Base-by-base conservation (phyloP, 2,797 vertebrate genomes). In the Octomys mimax region DNA sequence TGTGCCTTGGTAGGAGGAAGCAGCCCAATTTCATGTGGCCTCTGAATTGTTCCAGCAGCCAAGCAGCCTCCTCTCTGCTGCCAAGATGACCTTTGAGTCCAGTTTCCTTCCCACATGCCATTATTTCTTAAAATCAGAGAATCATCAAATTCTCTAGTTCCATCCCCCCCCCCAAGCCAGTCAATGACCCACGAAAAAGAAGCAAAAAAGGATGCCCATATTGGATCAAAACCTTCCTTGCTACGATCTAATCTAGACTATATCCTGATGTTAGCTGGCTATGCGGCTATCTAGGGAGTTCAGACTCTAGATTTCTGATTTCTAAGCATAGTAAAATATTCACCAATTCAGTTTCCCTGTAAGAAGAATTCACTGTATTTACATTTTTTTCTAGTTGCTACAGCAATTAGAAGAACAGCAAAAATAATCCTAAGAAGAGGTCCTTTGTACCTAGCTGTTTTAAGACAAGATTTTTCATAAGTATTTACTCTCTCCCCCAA, bases 391-490 rank as follows among this genome's bases (percentile, higher is more conserved):
- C 83, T 97, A 87, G 77, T 96, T 97, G 90, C 91, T 95, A 94
- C 92, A 98, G 54, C 94, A 98, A 98, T 98, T 88, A 97, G 94
- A 95, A 97, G 81, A 98, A 66, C 85, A 97, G 92, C 87, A 91
- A 97, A 97, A 95, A 68, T 79, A 87, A 61, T 90, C 73, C 94
- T 96, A 98, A 98, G 97, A 98, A 99, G 98, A 96, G 87, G 94
- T 97, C 86, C 96, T 98, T 98, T 98, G 97, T 98, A 93, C 90
- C 91, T 83, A 96, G 96, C 97, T 97, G 94, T 98, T 98, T 95
- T 95, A 98, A 98, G 98, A 98, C 96, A 97, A 96, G 86, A 90
- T 96, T 59, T 97, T 97, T 96, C 96, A 89, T 88, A 95, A 96
- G 95, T 84, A 95, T 97, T 97, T 97, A 92, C 96, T 97, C 92